phyloP scores from a whole-genome alignment of 2,888 invertebrate genomes.

The Euzetes globulus region DNA sequence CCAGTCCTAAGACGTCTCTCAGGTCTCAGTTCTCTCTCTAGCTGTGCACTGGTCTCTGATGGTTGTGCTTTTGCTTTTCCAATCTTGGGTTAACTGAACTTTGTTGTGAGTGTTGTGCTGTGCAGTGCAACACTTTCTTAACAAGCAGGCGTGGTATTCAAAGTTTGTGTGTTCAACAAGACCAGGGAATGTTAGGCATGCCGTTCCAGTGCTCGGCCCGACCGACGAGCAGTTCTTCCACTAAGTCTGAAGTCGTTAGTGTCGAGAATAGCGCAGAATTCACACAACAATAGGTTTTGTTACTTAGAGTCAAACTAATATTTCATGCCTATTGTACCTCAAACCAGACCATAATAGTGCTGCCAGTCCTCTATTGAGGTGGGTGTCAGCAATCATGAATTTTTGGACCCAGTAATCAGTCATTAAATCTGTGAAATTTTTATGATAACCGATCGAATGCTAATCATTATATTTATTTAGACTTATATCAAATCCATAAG shows the following conservation, averaged over 20 bases:
- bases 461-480: background rate
- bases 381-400: constrained; percentile 26
- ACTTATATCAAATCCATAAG: background rate
- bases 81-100: constrained; percentile 27
- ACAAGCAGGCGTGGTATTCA: constrained; percentile 28
- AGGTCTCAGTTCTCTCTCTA: background rate
- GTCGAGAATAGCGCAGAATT: constrained; percentile 12
- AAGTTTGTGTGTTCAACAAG: constrained; percentile 29
- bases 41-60: background rate
- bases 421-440: constrained; percentile 24
- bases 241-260: constrained; percentile 20
- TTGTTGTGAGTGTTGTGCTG: background rate
- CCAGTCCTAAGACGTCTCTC: background rate
- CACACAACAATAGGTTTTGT: constrained; percentile 29
- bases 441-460: constrained; percentile 8
- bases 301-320: constrained; percentile 27
- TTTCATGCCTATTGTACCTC: constrained; percentile 21
- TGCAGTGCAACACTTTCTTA: constrained; percentile 26
- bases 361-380: background rate
- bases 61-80: constrained; percentile 1
- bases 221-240: constrained; percentile 12
- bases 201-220: constrained; percentile 2
- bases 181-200: constrained; percentile 26
- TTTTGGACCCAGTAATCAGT: constrained; percentile 21
- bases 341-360: background rate